Percentiles rank a stretch among this genome's conserved stretches.
These are phyloP conservation scores for Argentina silus DNA, from an alignment of 2,797 vertebrate genomes.

Conservation along the genomic window DNA sequence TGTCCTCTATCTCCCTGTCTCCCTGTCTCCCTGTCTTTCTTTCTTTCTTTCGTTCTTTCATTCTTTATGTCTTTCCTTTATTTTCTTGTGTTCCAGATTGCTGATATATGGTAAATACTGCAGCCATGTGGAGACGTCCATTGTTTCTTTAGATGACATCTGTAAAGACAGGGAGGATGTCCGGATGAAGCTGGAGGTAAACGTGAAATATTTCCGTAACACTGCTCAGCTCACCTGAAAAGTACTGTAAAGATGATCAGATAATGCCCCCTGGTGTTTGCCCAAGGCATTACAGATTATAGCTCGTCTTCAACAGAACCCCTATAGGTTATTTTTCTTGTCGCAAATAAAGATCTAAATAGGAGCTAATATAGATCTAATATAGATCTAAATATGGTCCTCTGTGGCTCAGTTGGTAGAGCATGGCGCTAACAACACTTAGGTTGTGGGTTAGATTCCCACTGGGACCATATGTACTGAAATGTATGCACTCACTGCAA, in stretches of 20 bases:
- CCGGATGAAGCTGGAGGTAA: constrained; percentile 91
- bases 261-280: constrained; percentile 62
- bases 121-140: constrained; percentile 92
- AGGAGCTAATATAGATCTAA: too few relatives aligned
- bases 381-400: too few relatives aligned
- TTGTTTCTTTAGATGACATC: constrained; percentile 88
- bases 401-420: too few relatives aligned
- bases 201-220: background rate
- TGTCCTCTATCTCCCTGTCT: too few relatives aligned
- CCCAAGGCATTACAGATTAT: constrained; percentile 37
- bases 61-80: background rate
- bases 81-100: constrained; percentile 74
- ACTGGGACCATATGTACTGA: too few relatives aligned
- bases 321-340: too few relatives aligned
- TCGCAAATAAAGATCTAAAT: too few relatives aligned
- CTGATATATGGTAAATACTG: constrained; percentile 97
- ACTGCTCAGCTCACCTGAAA: background rate
- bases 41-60: too few relatives aligned
- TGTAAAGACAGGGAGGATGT: constrained; percentile 95
- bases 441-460: too few relatives aligned
- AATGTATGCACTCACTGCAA: too few relatives aligned
- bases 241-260: constrained; percentile 15
- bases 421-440: too few relatives aligned
- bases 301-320: background rate
- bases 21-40: too few relatives aligned